phyloP scores from a whole-genome alignment of 2,113 vertebrate genomes.

The Percina caprodes region DNA sequence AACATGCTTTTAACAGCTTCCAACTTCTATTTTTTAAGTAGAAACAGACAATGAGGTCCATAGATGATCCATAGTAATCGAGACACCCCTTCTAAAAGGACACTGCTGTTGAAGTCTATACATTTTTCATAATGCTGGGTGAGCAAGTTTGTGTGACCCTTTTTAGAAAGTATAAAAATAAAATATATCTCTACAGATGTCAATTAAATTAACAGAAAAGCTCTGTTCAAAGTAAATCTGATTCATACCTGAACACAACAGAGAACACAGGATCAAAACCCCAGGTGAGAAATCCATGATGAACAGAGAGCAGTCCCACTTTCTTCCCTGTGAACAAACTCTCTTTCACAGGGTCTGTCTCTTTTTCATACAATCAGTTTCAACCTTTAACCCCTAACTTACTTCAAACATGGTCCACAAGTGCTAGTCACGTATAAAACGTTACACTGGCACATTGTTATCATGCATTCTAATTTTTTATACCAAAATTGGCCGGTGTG shows the following conservation, averaged over 20 bases:
- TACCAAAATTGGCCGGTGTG: background rate
- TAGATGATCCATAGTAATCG: background rate
- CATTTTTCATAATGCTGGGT: background rate
- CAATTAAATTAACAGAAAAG: background rate
- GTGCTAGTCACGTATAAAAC: constrained; percentile 16
- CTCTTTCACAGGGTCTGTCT: constrained; percentile 26
- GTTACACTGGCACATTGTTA: background rate
- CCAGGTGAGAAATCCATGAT: constrained; percentile 71
- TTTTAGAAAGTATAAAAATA: background rate
- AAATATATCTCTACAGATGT: background rate
- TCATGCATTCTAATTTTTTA: background rate
- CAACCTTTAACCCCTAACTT: constrained; percentile 63
- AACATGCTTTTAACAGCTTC: background rate
- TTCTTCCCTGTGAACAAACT: background rate
- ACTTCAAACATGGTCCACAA: constrained; percentile 36
- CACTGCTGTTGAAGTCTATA: background rate
- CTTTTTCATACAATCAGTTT: constrained; percentile 42
- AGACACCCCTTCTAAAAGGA: background rate
- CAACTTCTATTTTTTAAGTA: background rate
- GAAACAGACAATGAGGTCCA: background rate
- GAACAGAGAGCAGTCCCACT: constrained; percentile 38
- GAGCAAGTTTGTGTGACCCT: background rate
- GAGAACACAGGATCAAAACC: constrained; percentile 63
- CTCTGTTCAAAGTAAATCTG: constrained; percentile 3
- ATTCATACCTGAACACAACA: constrained; percentile 70